Conservation (phyloP, 2,888 invertebrate genomes). For the Altica lythri region DNA sequence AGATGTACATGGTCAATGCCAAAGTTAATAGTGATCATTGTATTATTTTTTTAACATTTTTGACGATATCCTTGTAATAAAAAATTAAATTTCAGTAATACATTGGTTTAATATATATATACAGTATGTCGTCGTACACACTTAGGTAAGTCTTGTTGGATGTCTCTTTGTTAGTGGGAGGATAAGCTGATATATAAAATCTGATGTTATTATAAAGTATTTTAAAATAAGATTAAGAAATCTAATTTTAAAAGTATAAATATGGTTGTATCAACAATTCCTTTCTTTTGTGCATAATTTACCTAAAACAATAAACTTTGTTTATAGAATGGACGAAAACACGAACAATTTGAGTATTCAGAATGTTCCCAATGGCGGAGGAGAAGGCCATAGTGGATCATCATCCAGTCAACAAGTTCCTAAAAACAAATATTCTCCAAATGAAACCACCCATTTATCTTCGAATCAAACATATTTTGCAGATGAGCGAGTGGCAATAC, state of each 20-base stretch:
- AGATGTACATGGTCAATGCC: not conserved
- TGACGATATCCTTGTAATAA: no score
- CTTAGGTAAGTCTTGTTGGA: no score
- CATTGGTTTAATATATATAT: no score
- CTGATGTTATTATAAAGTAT: not conserved
- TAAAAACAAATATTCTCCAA: constrained; percentile 27
- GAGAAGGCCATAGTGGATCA: not conserved
- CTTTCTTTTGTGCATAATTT: not conserved
- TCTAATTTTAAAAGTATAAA: not conserved
- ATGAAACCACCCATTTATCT: constrained; percentile 50
- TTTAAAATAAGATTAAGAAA: not conserved
- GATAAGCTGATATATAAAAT: not conserved
- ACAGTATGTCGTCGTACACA: no score
- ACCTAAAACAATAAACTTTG: not conserved
- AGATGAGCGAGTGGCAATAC: constrained; percentile 66
- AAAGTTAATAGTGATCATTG: not conserved
- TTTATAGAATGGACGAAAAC: constrained; percentile 5
- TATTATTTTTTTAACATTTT: no score
- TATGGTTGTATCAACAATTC: not conserved
- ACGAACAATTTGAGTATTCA: not conserved
- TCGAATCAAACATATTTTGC: constrained; percentile 64
- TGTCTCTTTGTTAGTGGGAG: no score
- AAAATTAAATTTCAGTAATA: no score
- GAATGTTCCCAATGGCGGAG: not conserved
- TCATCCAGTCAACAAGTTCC: not conserved